phyloP scores from a whole-genome alignment of 2,888 invertebrate species.

The Nemotelus nigrinus region DNA sequence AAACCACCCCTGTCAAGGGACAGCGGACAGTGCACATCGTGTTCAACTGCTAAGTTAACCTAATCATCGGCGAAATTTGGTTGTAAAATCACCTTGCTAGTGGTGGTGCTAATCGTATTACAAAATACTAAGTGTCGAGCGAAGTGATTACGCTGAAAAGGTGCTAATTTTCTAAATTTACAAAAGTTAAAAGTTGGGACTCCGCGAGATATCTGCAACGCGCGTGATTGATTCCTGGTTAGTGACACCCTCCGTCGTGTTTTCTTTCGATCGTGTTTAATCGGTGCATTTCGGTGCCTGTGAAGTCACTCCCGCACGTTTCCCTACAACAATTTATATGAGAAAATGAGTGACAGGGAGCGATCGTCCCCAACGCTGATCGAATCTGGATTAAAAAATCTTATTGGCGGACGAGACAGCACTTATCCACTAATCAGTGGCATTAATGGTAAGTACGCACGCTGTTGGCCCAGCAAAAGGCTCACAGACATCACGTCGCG shows the following conservation, averaged over 20 bases:
- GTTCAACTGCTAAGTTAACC: conserved; percentile 29
- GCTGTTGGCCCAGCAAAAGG: neutral
- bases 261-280: neutral
- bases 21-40: neutral
- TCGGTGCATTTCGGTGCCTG: conserved; percentile 35
- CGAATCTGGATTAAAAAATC: conserved; percentile 86
- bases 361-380: conserved; percentile 88
- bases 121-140: conserved; percentile 36
- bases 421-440: conserved; percentile 82
- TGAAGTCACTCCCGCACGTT: conserved; percentile 33
- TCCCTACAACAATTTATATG: conserved; percentile 58
- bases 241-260: conserved; percentile 32
- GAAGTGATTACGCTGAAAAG: conserved; percentile 15
- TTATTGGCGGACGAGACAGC: conserved; percentile 82
- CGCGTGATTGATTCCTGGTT: conserved; percentile 33
- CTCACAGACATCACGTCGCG: neutral
- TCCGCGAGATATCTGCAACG: conserved; percentile 21
- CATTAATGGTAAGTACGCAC: conserved; percentile 69
- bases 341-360: conserved; percentile 87
- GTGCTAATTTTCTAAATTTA: conserved; percentile 17
- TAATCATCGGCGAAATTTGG: conserved; percentile 5
- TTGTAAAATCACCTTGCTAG: conserved; percentile 11
- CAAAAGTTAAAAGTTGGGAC: neutral
- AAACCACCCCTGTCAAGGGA: neutral
- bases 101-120: conserved; percentile 33